These are phyloP conservation scores for Hypolimnas misippus DNA, from an alignment of 2,888 invertebrate genomes.

Conservation along the genomic window DNA sequence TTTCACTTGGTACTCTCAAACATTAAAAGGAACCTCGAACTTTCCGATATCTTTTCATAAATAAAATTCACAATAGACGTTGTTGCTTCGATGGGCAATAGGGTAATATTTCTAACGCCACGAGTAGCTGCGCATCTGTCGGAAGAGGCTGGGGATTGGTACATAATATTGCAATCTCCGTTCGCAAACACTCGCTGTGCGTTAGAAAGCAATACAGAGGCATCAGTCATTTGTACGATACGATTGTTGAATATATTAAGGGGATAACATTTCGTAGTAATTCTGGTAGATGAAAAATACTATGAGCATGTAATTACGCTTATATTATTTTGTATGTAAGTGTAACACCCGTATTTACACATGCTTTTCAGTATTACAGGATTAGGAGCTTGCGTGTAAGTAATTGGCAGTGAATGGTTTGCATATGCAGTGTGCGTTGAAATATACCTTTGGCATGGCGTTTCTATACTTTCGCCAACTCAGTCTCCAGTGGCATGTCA, in stretches of 20 bases:
- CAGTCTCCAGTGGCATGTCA: too few relatives aligned
- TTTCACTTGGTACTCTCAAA: background rate
- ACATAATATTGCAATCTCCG: constrained; percentile 80
- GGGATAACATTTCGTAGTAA: background rate
- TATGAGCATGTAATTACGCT: too few relatives aligned
- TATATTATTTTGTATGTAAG: too few relatives aligned
- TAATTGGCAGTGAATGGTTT: too few relatives aligned
- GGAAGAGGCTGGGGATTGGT: constrained; percentile 68
- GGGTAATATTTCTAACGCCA: constrained; percentile 65
- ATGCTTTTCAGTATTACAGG: too few relatives aligned
- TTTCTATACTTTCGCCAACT: too few relatives aligned
- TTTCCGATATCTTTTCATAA: constrained; percentile 23
- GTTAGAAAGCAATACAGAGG: constrained; percentile 64
- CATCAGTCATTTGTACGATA: constrained; percentile 22
- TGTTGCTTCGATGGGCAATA: constrained; percentile 55
- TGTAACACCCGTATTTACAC: too few relatives aligned
- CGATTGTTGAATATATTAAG: constrained; percentile 13
- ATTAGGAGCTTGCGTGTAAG: too few relatives aligned
- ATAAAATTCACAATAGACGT: constrained; percentile 42
- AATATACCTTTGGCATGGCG: too few relatives aligned
- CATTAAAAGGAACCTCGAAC: too few relatives aligned
- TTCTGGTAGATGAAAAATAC: too few relatives aligned
- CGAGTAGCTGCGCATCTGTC: constrained; percentile 57
- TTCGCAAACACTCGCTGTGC: constrained; percentile 69
- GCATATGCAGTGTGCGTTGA: too few relatives aligned